phyloP scores from a whole-genome alignment of 2,113 vertebrate species.

The Tachysurus vachellii region DNA sequence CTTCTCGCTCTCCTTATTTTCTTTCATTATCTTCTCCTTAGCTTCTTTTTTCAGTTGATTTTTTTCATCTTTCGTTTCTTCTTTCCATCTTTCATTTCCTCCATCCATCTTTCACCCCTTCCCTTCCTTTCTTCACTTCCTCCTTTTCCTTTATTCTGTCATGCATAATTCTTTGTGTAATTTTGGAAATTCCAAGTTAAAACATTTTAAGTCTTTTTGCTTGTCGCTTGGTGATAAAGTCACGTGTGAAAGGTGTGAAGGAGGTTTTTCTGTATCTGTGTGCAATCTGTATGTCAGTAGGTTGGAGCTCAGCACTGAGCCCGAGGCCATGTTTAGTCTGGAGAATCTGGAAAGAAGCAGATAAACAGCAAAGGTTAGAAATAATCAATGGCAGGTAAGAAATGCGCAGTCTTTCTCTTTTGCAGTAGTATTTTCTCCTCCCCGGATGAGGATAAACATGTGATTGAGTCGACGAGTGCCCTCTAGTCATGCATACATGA shows the following conservation, averaged over 20 bases:
- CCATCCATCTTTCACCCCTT: too few relatives aligned
- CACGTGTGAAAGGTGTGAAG: neutral
- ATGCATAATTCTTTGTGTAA: neutral
- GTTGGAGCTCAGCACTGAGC: neutral
- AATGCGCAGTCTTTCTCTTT: neutral
- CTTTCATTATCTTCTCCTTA: too few relatives aligned
- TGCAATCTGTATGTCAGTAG: neutral
- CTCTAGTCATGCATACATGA: neutral
- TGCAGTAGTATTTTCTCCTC: neutral
- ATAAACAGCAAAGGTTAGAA: neutral
- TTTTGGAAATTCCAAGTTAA: too few relatives aligned
- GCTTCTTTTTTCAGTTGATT: too few relatives aligned
- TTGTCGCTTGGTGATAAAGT: neutral
- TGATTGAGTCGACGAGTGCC: neutral
- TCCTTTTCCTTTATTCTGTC: neutral
- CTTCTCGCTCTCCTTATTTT: too few relatives aligned
- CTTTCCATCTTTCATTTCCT: neutral
- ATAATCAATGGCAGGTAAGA: neutral
- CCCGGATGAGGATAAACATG: neutral
- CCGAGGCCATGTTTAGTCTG: neutral
- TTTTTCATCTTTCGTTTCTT: neutral
- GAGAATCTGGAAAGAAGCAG: neutral
- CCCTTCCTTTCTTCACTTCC: neutral
- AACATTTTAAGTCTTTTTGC: neutral
- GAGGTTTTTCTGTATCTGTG: neutral